phyloP scores from a whole-genome alignment of 2,113 vertebrate species.

The Petroica traversi region DNA sequence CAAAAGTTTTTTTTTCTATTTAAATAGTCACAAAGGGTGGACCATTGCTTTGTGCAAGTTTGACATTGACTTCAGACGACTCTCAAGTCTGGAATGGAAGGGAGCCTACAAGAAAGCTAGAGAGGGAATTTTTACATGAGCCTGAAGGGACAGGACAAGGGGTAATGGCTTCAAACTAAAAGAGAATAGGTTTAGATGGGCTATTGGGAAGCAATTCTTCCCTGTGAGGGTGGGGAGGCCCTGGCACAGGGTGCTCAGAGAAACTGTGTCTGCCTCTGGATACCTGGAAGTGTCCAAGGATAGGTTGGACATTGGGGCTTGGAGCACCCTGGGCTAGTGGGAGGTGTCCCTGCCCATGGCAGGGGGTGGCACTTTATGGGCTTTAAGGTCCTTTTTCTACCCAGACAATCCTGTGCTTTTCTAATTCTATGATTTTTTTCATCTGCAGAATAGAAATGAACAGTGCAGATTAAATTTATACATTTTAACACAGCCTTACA shows the following conservation, averaged over 20 bases:
- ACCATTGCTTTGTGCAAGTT: not conserved
- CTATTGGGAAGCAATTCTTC: not conserved
- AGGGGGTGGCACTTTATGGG: rapidly evolving
- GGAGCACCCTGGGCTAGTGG: rapidly evolving
- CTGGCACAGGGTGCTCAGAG: not conserved
- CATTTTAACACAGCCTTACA: not conserved
- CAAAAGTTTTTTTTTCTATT: not conserved
- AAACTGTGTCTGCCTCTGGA: not conserved
- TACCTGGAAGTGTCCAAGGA: not conserved
- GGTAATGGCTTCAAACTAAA: not conserved
- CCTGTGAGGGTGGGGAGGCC: rapidly evolving
- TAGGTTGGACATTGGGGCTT: rapidly evolving
- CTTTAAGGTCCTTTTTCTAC: rapidly evolving
- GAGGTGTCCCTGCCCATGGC: not conserved
- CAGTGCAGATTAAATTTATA: not conserved
- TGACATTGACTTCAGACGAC: not conserved
- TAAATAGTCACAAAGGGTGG: not conserved
- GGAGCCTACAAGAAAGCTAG: not conserved
- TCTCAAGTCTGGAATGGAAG: not conserved
- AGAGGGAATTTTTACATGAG: not conserved
- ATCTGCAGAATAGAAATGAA: not conserved
- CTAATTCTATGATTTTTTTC: not conserved
- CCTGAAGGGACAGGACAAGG: not conserved
- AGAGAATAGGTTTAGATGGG: rapidly evolving
- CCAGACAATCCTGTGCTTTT: not conserved